These are phyloP conservation scores for Siphlonurus alternatus DNA, from an alignment of 2,888 invertebrate species.

Conservation along the genomic window DNA sequence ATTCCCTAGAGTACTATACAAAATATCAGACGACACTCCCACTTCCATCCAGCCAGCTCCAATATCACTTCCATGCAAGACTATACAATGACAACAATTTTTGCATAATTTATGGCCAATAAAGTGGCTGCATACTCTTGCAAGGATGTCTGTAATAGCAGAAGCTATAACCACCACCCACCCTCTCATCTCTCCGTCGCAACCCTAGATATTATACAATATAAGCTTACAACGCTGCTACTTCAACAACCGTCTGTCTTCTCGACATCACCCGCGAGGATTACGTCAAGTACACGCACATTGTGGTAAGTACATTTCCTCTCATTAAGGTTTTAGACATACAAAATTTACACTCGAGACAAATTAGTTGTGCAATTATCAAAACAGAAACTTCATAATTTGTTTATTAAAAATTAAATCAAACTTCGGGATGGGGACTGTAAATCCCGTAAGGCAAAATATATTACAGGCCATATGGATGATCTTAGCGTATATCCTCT, in stretches of 20 bases:
- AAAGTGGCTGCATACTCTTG: not conserved
- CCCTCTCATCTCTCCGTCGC: not conserved
- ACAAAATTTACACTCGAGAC: no score
- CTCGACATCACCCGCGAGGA: no score
- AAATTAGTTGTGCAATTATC: no score
- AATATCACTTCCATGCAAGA: not conserved
- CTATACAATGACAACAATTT: not conserved
- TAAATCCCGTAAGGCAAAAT: no score
- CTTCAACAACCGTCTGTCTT: no score
- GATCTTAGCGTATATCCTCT: no score
- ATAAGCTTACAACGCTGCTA: not conserved
- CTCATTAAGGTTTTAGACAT: no score
- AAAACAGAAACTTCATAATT: no score
- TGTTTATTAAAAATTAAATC: no score
- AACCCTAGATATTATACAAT: not conserved
- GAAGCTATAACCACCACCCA: not conserved
- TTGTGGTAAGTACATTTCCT: not conserved
- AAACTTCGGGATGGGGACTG: no score
- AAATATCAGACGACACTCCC: not conserved
- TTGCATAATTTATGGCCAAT: constrained; percentile 3
- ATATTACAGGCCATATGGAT: no score
- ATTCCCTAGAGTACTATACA: not conserved
- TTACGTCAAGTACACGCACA: no score
- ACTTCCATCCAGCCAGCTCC: not conserved
- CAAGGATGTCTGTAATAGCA: not conserved